Base-by-base conservation (phyloP, 2,797 vertebrate species). In the Hybognathus amarus region DNA sequence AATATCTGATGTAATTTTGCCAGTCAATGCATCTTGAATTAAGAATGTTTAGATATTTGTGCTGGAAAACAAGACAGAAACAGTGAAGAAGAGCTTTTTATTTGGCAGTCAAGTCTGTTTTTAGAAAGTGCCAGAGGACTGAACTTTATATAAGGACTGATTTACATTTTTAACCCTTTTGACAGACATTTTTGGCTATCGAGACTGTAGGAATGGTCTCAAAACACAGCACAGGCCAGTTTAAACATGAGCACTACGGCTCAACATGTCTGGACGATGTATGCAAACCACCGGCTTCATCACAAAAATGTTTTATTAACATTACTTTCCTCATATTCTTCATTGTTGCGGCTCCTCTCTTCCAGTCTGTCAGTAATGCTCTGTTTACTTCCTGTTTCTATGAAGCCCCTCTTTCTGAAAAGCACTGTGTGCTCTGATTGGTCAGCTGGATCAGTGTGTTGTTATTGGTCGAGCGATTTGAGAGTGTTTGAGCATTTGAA, bases 11-110 rank as follows among this genome's bases (percentile, higher is more conserved):
- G 22, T n/a, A 2, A 56, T 56, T 59, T 24, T 24, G n/a, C 12
- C 59, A 61, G 59, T 27, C 27, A 61, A 6, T 63, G 59, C 13
- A 15, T 61, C 56, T 27, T 24, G 2, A 56, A n/a, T 56, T 56
- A n/a, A 10, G 20, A 59, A 24, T 27, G n/a, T 61, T 61, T 27
- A 15, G 24, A 63, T 30, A 56, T 56, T 56, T n/a, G 22, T 56
- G 22, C 22, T 56, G 3, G 54, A 56, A 56, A 56, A 56, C 54
- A 5, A n/a, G 54, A 56, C 22, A 54, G 18, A 56, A 56, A 22
- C 0, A n/a, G 3, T 11, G 54, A n/a, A 22, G 22, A 56, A n/a
- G 22, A n/a, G 2, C 20, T 11, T 0, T 4, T n/a, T 56, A n/a
- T 56, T 9, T 22, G 7, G 24, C 56, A 50, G n/a, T 30, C 12